Evolutionary conservation across 2,797 vertebrate genomes (phyloP), one percentile per base, ranked within the genome.

Genomic region (Knipowitschia caucasica): DNA sequence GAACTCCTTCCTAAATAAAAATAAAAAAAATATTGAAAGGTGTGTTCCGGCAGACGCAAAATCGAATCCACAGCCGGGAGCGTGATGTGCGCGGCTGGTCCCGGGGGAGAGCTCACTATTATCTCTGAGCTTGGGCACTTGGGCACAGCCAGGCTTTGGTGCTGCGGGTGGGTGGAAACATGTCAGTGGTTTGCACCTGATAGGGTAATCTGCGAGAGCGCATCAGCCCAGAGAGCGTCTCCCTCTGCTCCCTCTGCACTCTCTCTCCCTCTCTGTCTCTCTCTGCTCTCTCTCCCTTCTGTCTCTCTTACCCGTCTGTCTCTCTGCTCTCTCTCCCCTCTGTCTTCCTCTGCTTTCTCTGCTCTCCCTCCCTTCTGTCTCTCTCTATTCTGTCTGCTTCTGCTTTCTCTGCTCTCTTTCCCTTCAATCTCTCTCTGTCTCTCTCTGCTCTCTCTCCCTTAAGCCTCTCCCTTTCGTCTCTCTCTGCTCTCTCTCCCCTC

Each of bases 131-230:
- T 80, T 81, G 33, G 62, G 80, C 76, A 82, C 88, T 88, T 83
- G 86, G 84, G 84, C 88, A 87, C 89, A 72, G 86, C 75, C 85
- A 88, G 85, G 80, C 81, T 89, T 89, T 86, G 86, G 85, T 85
- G 81, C 88, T 87, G 83, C 81, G 84, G 79, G 90, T 91, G 91
- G 91, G 91, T 89, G 91, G 91, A 91, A 91, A 91, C 90, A 87
- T 90, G 91, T 91, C 87, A 86, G 89, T 77, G 86, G 85, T 89
- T 89, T 90, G 89, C 89, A 91, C 90, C 90, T 92, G 90, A 92
- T 91, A 92, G 91, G 91, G 82, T 88, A 78, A 90, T 88, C 86
- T 69, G 64, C 51, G 56, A 78, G 75, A 82, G 82, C 85, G 81
- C 89, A 88, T 88, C 82, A 73, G 78, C 73, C 52, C 52, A 62